Percentiles rank a stretch among this genome's conserved stretches.
These are phyloP conservation scores for Diaphora mendica DNA, from an alignment of 2,888 invertebrate species.

Conservation along the genomic window DNA sequence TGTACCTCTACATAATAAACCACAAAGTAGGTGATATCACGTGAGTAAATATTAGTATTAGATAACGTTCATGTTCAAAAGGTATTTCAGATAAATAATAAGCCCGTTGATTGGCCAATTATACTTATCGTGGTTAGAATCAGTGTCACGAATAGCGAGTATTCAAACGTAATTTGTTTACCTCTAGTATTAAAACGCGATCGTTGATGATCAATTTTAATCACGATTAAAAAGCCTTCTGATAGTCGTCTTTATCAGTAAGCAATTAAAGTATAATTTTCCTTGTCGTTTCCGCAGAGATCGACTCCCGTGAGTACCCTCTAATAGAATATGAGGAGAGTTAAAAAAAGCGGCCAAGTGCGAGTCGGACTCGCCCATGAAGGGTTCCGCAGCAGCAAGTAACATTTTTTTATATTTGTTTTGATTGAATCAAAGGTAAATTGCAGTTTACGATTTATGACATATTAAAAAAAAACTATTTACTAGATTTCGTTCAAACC, in stretches of 20 bases:
- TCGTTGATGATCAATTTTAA: neutral
- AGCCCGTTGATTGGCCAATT: conserved; percentile 2
- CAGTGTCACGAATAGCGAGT: conserved; percentile 2
- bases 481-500: too few species aligned
- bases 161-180: conserved; percentile 7
- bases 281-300: neutral
- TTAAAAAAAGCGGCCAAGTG: too few species aligned
- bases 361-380: too few species aligned
- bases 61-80: neutral
- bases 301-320: neutral
- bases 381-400: too few species aligned
- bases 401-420: too few species aligned
- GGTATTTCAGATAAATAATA: neutral
- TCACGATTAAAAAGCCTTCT: neutral
- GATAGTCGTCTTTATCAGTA: neutral
- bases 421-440: too few species aligned
- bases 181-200: neutral
- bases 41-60: neutral
- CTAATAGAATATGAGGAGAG: neutral
- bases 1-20: neutral
- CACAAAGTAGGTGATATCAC: neutral
- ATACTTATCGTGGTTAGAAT: neutral
- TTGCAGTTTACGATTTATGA: too few species aligned
- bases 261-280: neutral
- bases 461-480: too few species aligned